Evolutionary conservation across 2,113 vertebrate genomes (phyloP).

Genomic region (Menidia beryllina): DNA sequence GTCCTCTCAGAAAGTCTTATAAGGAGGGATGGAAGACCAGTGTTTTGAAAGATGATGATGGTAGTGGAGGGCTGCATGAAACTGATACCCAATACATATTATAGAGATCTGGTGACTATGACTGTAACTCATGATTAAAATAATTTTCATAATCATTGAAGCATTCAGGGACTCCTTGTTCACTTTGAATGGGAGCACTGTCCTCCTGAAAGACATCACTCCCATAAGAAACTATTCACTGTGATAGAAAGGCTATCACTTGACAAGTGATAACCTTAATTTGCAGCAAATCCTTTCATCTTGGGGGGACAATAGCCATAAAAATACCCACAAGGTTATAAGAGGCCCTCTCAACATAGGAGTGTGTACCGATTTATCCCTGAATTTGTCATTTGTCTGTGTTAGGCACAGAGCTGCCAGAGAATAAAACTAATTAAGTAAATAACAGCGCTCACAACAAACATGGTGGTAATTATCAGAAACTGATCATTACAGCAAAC

Average conservation of each 20-base stretch:
- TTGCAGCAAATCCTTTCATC: neutral
- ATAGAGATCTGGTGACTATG: neutral
- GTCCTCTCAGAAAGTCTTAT: no score
- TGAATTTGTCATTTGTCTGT: neutral
- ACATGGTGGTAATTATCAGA: slow-evolving; percentile 7
- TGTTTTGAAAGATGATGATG: neutral
- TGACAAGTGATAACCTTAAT: neutral
- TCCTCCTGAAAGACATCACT: neutral
- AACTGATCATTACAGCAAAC: slow-evolving; percentile 8
- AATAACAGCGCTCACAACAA: slow-evolving; percentile 9
- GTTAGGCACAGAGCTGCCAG: neutral
- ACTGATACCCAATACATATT: neutral
- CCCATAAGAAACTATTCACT: neutral
- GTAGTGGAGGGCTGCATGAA: neutral
- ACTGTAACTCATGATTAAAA: neutral
- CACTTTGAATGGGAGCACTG: neutral
- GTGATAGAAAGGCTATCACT: no score
- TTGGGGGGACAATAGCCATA: neutral
- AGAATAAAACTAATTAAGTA: neutral
- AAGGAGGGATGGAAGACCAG: neutral
- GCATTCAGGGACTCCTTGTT: neutral
- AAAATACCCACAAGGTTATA: neutral
- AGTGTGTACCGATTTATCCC: neutral
- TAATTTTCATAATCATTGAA: neutral
- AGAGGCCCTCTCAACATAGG: neutral